Conservation (phyloP, 2,113 vertebrate species). For the Cygnus atratus region DNA sequence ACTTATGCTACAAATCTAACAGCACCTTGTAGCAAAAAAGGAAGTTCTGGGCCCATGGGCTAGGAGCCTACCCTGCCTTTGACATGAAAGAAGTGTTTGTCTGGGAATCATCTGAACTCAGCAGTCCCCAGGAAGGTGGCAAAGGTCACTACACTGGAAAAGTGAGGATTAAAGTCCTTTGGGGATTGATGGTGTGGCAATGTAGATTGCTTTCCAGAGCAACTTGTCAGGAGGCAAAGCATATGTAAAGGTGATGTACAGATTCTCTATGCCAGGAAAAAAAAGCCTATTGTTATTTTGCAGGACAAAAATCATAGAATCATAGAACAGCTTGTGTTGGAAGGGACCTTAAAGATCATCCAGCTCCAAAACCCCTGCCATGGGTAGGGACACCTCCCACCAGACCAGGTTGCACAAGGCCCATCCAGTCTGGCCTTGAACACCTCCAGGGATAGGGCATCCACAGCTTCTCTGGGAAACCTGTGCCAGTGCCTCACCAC, state of each 20-base stretch:
- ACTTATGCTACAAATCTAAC: not conserved
- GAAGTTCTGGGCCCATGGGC: not conserved
- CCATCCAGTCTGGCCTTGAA: too few relatives aligned
- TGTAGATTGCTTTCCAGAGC: not conserved
- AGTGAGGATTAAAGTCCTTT: not conserved
- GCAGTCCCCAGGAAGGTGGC: not conserved
- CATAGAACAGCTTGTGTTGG: too few relatives aligned
- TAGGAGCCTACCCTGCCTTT: not conserved
- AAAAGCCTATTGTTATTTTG: not conserved
- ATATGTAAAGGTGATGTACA: not conserved
- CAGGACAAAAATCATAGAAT: not conserved
- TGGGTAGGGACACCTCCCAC: too few relatives aligned
- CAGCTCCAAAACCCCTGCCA: too few relatives aligned
- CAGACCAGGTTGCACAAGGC: too few relatives aligned
- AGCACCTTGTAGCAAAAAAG: not conserved
- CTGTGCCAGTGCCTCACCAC: too few relatives aligned
- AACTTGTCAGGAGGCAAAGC: not conserved
- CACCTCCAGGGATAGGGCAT: too few relatives aligned
- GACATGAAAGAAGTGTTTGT: not conserved
- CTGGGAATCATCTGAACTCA: not conserved
- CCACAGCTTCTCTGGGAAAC: too few relatives aligned
- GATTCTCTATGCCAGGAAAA: not conserved
- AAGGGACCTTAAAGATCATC: too few relatives aligned
- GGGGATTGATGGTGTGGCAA: accelerated
- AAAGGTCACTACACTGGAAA: not conserved